Evolutionary conservation across 2,797 vertebrate genomes (phyloP).

Genomic region (Pseudomugil gertrudae): DNA sequence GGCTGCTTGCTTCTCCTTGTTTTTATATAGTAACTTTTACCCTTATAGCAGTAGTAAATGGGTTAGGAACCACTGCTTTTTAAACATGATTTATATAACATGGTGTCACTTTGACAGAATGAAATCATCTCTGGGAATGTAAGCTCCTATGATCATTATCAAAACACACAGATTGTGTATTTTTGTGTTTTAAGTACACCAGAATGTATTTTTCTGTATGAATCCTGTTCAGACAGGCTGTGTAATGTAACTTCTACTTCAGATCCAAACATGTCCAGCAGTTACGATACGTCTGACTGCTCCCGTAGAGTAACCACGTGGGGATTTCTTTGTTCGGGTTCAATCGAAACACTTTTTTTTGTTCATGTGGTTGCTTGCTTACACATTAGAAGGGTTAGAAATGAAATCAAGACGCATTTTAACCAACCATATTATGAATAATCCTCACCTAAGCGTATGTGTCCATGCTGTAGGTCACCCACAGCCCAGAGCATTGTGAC

Average conservation of each 20-base stretch:
- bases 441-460: not conserved
- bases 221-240: not conserved
- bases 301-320: not conserved
- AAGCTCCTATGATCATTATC: not conserved
- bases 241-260: conserved; percentile 3
- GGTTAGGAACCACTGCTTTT: not conserved
- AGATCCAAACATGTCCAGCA: conserved; percentile 13
- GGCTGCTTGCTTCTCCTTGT: not conserved
- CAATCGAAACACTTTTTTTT: not conserved
- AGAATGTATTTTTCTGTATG: not conserved
- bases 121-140: not conserved
- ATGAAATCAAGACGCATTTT: not conserved
- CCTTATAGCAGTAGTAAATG: no score
- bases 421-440: not conserved
- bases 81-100: not conserved
- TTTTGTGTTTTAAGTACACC: not conserved
- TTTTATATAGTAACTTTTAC: no score
- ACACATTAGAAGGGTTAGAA: not conserved
- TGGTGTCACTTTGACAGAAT: not conserved
- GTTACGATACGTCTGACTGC: conserved; percentile 3
- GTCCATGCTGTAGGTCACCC: conserved; percentile 29
- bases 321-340: not conserved
- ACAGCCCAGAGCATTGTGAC: conserved; percentile 37
- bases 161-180: not conserved
- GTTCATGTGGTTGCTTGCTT: not conserved